These are phyloP conservation scores for Scaptomyza pallida DNA, from an alignment of 1,140 invertebrate genomes.

Conservation along the genomic window DNA sequence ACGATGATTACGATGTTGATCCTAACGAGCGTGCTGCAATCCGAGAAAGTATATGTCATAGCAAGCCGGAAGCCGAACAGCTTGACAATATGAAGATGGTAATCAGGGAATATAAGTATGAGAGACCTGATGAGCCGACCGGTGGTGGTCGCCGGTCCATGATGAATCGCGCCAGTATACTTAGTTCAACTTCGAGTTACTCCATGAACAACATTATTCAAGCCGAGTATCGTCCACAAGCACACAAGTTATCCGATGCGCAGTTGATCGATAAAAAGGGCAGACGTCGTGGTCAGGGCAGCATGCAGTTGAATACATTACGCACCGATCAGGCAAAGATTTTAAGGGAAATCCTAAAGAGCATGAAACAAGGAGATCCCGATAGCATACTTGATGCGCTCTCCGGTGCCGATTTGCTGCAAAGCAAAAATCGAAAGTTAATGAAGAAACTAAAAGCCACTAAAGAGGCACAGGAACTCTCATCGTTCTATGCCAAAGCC, in stretches of 20 bases:
- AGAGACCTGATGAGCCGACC: too few relatives aligned
- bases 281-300: conserved; percentile 18
- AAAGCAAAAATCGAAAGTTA: too few relatives aligned
- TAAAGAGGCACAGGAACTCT: not conserved
- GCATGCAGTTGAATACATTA: conserved; percentile 1
- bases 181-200: too few relatives aligned
- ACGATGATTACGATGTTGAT: not conserved
- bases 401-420: not conserved
- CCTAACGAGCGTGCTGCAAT: not conserved
- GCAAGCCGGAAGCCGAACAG: too few relatives aligned
- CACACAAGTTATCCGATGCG: not conserved
- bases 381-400: not conserved
- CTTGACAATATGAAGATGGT: too few relatives aligned
- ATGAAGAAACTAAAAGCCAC: not conserved
- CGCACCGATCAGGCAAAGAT: not conserved
- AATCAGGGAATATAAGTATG: too few relatives aligned
- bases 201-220: too few relatives aligned
- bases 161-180: too few relatives aligned
- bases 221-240: too few relatives aligned
- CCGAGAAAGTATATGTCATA: not conserved
- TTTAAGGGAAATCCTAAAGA: not conserved
- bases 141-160: too few relatives aligned
- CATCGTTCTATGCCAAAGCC: not conserved
- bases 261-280: conserved; percentile 12
- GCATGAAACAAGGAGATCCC: not conserved